Evolutionary conservation across 2,888 invertebrate genomes (phyloP), one percentile per base, ranked within the genome.

Genomic region (Gymnosoma rotundatum): DNA sequence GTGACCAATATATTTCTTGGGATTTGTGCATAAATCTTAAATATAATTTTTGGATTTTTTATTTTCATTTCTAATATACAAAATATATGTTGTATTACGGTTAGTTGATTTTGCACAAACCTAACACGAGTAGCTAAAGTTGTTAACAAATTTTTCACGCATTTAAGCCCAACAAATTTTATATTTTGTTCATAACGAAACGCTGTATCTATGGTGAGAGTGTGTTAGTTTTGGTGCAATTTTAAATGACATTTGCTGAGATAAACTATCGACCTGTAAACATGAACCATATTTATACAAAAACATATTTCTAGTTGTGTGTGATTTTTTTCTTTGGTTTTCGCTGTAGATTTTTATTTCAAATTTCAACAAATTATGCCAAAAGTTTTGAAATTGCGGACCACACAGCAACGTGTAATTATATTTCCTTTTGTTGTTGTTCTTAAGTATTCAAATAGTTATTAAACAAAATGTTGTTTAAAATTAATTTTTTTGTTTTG

Each of bases 231-330:
- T 50, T 42, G 20, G 21, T 50, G 74, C 78, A 84, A 84, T 78
- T 84, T 78, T 36, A 78, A 84, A 78, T 81, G 80, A 81, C 80
- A 84, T 78, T 84, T 63, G 80, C 60, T 56, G 78, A 84, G 83
- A 84, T 84, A 84, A 84, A 84, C 83, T 84, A 84, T 81, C 83
- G 83, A 84, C 83, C 83, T 84, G 83, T 74, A 84, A 81, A 78
- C 80, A 73, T 81, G 80, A 80, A 84, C 81, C 69, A 78, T 73
- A 70, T 81, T 72, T 20, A 56, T 61, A 25, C 6, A 67, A 67
- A 63, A 48, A 25, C 10, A 21, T 73, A 45, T 67, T 52, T 50
- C 21, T 45, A 12, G 52, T 69, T 61, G 38, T 66, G 9, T 63
- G 21, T 20, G 54, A 32, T 58, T 32, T 32, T 32, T 5, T 6